Base-by-base conservation (phyloP, 64 coral and sea anemone species). In the Cladopsammia gracilis region DNA sequence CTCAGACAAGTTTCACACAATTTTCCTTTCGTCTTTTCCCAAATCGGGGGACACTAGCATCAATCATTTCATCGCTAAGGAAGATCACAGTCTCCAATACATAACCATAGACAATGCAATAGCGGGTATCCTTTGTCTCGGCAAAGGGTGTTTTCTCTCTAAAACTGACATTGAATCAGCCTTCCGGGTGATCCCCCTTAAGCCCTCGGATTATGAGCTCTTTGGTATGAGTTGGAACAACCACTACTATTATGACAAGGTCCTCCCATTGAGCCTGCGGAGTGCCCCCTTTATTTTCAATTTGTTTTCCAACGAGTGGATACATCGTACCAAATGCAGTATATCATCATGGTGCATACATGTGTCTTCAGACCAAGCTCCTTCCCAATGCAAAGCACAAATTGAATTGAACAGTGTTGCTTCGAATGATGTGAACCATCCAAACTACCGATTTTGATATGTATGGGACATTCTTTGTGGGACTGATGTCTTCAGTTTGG, bases 381-480 rank as follows among this genome's bases (percentile, higher is more conserved):
- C 60, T 62, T 62, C 60, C 7, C 60, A 62, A 62, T 11, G 16
- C 60, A 62, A 62, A 62, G 60, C 60, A 11, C 60, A 62, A 4
- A 62, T 62, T 62, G 60, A 62, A 11, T 16, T 62, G 15, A 62
- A n/a, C n/a, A 53, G 51, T 53, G 51, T 53, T 53, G 51, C 51
- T 53, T 53, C 51, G 4, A 53, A 53, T 53, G 10, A 53, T 53
- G 51, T 53, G 51, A n/a, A n/a, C n/a, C n/a, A n/a, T n/a, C n/a
- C n/a, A n/a, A 53, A 53, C 51, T 53, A 53, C 10, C 51, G 51
- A 53, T 53, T 53, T 53, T 66, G 64, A 90, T 71, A 90, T 90
- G 89, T 90, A 56, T 5, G 81, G 26, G 16, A 85, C 90, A n/a
- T 75, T 92, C 24, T 92, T 22, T 76, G 70, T 85, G 85, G 90